Evolutionary conservation across 2,797 vertebrate species (phyloP).

Genomic region (Thaleichthys pacificus): DNA sequence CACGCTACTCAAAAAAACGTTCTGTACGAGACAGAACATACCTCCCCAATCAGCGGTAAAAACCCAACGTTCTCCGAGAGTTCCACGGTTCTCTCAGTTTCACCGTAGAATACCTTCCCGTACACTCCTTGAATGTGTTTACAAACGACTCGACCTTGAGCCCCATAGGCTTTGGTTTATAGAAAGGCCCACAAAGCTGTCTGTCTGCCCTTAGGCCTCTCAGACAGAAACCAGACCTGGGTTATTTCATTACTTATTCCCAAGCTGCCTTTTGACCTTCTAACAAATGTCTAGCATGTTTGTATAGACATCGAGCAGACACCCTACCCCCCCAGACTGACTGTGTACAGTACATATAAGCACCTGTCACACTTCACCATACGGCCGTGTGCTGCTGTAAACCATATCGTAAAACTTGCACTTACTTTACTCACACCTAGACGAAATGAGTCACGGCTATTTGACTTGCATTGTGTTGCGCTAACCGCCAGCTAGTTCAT

Average conservation of each 20-base stretch:
- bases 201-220: background rate
- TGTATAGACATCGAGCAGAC: background rate
- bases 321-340: background rate
- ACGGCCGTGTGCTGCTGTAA: background rate
- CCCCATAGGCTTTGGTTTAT: too few relatives aligned
- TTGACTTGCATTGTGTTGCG: background rate
- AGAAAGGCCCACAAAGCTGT: background rate
- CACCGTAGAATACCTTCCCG: background rate
- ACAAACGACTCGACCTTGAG: background rate
- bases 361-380: background rate
- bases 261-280: background rate
- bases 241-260: background rate
- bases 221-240: background rate
- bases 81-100: background rate
- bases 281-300: background rate
- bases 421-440: background rate
- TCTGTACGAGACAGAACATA: conserved; percentile 7
- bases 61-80: background rate
- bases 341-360: background rate
- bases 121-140: background rate
- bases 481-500: background rate
- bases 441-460: background rate
- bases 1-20: conserved; percentile 41
- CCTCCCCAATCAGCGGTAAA: conserved; percentile 29
- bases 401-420: background rate